Evolutionary conservation across 2,888 invertebrate species (phyloP).

Genomic region (Ennomos fuscantarius): DNA sequence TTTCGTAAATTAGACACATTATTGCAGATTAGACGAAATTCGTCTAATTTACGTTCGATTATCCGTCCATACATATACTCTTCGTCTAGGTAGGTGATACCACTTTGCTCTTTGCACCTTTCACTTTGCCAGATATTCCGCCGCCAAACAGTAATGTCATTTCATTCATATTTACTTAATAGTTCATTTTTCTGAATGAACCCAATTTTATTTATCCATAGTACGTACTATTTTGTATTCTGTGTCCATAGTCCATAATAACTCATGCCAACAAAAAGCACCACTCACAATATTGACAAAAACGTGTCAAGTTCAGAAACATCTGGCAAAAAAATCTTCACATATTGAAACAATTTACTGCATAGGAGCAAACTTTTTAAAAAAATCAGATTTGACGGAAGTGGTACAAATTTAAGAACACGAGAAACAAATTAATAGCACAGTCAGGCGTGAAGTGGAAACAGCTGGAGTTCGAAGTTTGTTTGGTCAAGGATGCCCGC

Average conservation of each 20-base stretch:
- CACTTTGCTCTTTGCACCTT: too few relatives aligned
- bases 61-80: too few relatives aligned
- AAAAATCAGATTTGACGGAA: constrained; percentile 53
- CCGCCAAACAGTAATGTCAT: too few relatives aligned
- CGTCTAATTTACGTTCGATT: too few relatives aligned
- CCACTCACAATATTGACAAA: constrained; percentile 38
- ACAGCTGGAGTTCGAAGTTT: constrained; percentile 58
- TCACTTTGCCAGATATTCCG: too few relatives aligned
- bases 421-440: constrained; percentile 76
- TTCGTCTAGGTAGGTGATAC: too few relatives aligned
- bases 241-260: neutral
- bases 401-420: constrained; percentile 78
- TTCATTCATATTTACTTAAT: too few relatives aligned
- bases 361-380: constrained; percentile 44
- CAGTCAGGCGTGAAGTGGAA: constrained; percentile 63
- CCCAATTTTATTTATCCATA: too few relatives aligned
- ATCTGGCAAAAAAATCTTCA: constrained; percentile 37
- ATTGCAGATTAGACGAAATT: too few relatives aligned
- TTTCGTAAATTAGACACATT: too few relatives aligned
- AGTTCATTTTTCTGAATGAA: too few relatives aligned
- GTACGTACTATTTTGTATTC: too few relatives aligned
- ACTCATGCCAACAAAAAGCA: constrained; percentile 26
- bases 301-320: constrained; percentile 34
- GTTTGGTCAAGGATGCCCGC: constrained; percentile 31
- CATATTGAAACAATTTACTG: constrained; percentile 42